Conservation (phyloP, 2,797 vertebrate species). For the Sebastes flavidus region DNA sequence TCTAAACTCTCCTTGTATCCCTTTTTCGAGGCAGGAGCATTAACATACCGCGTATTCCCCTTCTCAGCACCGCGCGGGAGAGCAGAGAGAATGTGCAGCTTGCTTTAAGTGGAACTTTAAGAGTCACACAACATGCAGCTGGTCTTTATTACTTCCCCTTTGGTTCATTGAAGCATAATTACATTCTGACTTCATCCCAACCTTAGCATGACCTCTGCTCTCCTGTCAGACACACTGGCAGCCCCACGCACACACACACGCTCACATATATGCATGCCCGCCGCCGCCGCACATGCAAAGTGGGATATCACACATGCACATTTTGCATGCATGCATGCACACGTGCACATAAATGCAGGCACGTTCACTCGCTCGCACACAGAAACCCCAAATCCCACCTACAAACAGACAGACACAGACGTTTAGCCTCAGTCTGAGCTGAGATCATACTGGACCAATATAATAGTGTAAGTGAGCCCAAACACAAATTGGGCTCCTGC, state of each 20-base stretch:
- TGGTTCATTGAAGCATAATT: conserved; percentile 89
- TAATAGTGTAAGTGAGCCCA: conserved; percentile 81
- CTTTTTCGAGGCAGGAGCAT: conserved; percentile 58
- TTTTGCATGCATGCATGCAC: conserved; percentile 24
- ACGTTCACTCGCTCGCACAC: not conserved
- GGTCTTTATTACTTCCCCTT: conserved; percentile 88
- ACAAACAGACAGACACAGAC: conserved; percentile 71
- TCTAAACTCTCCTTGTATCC: conserved; percentile 61
- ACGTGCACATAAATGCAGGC: conserved; percentile 42
- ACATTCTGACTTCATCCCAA: conserved; percentile 89
- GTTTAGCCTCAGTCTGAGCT: conserved; percentile 76
- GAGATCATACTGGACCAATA: conserved; percentile 80
- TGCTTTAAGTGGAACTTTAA: conserved; percentile 82
- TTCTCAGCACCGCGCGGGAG: conserved; percentile 61
- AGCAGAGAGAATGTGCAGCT: conserved; percentile 70
- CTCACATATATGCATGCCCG: not conserved
- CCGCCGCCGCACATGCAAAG: conserved; percentile 22
- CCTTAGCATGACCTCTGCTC: conserved; percentile 86
- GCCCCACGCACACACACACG: conserved; percentile 44
- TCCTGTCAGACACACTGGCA: conserved; percentile 78
- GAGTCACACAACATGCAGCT: conserved; percentile 84
- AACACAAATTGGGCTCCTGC: conserved; percentile 81
- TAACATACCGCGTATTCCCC: conserved; percentile 61
- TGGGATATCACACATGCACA: conserved; percentile 12
- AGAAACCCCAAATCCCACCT: conserved; percentile 59